phyloP scores from a whole-genome alignment of 1,140 invertebrate genomes.

The Conopomorpha cramerella region DNA sequence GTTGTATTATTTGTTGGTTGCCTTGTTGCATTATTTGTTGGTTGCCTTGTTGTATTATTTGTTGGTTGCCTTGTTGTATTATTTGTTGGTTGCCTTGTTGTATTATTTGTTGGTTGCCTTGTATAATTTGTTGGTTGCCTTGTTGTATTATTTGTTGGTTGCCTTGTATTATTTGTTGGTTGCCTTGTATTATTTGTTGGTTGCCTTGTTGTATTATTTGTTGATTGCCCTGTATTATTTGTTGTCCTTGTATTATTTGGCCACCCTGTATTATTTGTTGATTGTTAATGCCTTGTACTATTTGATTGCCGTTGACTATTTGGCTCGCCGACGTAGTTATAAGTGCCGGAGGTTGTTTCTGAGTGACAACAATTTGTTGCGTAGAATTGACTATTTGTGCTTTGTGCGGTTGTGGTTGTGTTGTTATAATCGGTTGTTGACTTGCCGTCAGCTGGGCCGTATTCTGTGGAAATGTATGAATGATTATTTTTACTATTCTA shows the following conservation, averaged over 20 bases:
- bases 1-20: no score
- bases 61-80: no score
- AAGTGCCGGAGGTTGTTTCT: constrained; percentile 37
- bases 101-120: constrained; percentile 40
- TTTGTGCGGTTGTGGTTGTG: constrained; percentile 51
- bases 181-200: constrained; percentile 4
- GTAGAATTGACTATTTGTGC: constrained; percentile 42
- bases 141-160: constrained; percentile 9
- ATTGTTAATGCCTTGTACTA: no score
- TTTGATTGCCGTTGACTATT: constrained; percentile 10
- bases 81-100: constrained; percentile 43
- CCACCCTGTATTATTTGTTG: constrained; percentile 13
- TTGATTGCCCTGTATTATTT: constrained; percentile 6
- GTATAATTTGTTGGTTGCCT: constrained; percentile 8
- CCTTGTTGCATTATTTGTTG: no score
- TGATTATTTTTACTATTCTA: no score
- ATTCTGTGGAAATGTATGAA: constrained; percentile 12
- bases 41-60: no score
- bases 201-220: constrained; percentile 5
- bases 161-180: constrained; percentile 1
- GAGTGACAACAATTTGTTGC: constrained; percentile 40
- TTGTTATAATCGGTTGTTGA: constrained; percentile 54
- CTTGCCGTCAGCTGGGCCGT: constrained; percentile 46
- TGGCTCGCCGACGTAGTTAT: constrained; percentile 27
- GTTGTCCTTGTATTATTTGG: constrained; percentile 20